phyloP scores from a whole-genome alignment of 2,888 invertebrate genomes.

The Hemaris fuciformis region DNA sequence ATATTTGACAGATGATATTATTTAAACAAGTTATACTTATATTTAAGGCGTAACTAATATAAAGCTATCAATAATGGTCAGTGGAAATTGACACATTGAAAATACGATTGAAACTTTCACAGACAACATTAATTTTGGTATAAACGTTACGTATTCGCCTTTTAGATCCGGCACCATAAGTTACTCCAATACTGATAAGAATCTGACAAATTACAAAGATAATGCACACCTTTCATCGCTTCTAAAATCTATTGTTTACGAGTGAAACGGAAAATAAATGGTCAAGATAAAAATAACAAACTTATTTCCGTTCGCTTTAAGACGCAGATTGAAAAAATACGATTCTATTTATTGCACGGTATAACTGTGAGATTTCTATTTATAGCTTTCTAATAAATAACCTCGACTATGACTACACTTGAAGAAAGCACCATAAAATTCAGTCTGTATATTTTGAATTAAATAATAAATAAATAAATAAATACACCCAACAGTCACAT shows the following conservation, averaged over 20 bases:
- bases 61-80: too few relatives aligned
- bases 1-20: too few relatives aligned
- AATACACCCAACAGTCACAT: too few relatives aligned
- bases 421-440: too few relatives aligned
- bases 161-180: background rate
- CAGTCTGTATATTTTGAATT: too few relatives aligned
- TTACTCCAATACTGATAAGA: background rate
- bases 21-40: too few relatives aligned
- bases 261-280: background rate
- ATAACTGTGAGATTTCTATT: background rate
- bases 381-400: background rate
- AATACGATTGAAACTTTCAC: background rate
- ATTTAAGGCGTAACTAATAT: background rate
- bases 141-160: background rate
- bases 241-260: background rate
- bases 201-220: background rate
- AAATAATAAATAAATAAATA: too few relatives aligned
- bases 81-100: too few relatives aligned
- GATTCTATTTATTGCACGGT: background rate
- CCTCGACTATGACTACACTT: background rate
- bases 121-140: background rate
- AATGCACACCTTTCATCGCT: background rate
- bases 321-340: background rate
- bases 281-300: background rate
- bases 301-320: background rate